These are phyloP conservation scores for Diachasmimorpha longicaudata DNA, from an alignment of 1,140 invertebrate genomes.

Conservation along the genomic window DNA sequence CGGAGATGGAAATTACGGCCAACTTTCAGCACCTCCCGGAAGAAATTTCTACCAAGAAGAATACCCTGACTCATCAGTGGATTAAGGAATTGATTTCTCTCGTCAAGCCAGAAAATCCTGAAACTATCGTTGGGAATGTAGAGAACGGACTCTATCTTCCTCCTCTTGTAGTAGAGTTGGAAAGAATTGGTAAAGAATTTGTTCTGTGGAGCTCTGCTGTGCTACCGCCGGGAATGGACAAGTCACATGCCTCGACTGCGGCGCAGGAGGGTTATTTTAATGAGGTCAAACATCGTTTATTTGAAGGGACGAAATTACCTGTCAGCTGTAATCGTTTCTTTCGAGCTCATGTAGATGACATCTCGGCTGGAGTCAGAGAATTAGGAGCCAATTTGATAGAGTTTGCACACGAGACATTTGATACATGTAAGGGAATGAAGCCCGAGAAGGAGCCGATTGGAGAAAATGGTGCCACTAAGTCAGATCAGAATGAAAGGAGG, in stretches of 20 bases:
- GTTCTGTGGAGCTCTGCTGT: neutral
- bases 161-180: neutral
- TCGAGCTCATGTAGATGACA: neutral
- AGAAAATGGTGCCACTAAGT: too few species aligned
- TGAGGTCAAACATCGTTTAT: neutral
- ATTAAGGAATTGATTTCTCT: too few species aligned
- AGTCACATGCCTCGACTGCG: neutral
- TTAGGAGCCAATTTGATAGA: neutral
- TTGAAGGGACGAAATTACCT: neutral
- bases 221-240: neutral
- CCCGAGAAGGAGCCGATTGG: neutral
- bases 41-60: too few species aligned
- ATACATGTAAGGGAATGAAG: neutral
- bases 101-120: too few species aligned
- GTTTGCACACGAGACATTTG: neutral
- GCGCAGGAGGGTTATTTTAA: neutral
- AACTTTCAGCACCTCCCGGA: too few species aligned
- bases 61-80: too few species aligned
- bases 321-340: neutral
- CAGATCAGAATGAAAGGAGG: too few species aligned
- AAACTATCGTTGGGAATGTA: too few species aligned
- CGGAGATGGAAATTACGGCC: too few species aligned
- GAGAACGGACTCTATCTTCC: too few species aligned
- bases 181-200: neutral
- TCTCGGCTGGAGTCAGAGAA: neutral